These are phyloP conservation scores for Gadopsis bispinosus DNA, from an alignment of 2,797 vertebrate genomes.

Conservation along the genomic window DNA sequence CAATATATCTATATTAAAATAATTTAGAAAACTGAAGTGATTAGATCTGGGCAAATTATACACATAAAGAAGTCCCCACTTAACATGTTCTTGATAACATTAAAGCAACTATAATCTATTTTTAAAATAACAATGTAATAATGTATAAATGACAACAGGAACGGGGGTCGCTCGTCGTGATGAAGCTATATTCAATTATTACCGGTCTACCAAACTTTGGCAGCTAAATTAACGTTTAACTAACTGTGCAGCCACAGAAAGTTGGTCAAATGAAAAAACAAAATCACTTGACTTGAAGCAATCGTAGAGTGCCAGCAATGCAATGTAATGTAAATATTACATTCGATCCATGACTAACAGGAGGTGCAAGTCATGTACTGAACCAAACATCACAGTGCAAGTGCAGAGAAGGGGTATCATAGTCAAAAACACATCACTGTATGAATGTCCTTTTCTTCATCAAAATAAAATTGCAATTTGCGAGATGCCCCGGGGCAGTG, in stretches of 20 bases:
- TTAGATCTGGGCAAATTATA: neutral
- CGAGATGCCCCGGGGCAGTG: slow-evolving; percentile 14
- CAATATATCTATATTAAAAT: neutral
- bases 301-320: neutral
- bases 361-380: neutral
- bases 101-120: neutral
- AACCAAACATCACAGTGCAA: slow-evolving; percentile 7
- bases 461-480: slow-evolving; percentile 3
- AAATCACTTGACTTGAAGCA: neutral
- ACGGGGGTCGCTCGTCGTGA: neutral
- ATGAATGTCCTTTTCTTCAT: slow-evolving; percentile 17
- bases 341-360: neutral
- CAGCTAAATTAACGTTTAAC: neutral
- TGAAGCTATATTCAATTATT: neutral
- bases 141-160: neutral
- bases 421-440: slow-evolving; percentile 10
- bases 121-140: neutral
- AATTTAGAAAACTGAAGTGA: neutral
- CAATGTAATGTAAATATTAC: neutral
- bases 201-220: neutral
- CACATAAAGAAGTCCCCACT: neutral
- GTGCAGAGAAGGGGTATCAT: neutral
- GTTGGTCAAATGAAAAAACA: slow-evolving; percentile 9
- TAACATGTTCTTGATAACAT: neutral
- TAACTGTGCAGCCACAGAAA: slow-evolving; percentile 1